Base-by-base conservation (phyloP, 2,113 vertebrate genomes). In the Dasyprocta punctata region DNA sequence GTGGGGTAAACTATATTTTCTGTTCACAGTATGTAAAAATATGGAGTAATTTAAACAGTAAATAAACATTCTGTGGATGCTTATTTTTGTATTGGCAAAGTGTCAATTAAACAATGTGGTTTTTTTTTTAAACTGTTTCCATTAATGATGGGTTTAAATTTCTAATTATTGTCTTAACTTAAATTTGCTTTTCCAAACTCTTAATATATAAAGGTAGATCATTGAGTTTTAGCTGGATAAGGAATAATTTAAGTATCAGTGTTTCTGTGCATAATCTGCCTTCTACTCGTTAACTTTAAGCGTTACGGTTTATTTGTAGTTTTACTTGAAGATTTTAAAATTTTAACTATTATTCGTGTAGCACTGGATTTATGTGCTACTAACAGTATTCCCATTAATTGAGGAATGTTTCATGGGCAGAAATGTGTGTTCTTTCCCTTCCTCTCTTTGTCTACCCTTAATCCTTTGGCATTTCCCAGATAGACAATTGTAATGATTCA, bases 61-160 rank as follows among this genome's bases (percentile, higher is more conserved):
- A 98, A 97, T 97, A 99, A 99, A 99, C 63, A 86, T 98, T 98
- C 97, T 98, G 98, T 98, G 98, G 98, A 98, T 99, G 98, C 98
- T 98, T 98, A 98, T 98, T 98, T 99, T 99, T 99, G 97, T 98
- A 99, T 98, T 96, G 97, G 97, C 98, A 97, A 97, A 96, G 92
- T 92, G 90, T 98, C 93, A 95, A 86, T 98, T 97, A 96, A 97
- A 97, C 92, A 92, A n/a, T 96, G 77, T 30, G 89, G n/a, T n/a
- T n/a, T n/a, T 96, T 47, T 92, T 94, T 86, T 78, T 44, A 60
- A 90, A 10, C 54, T 95, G 89, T 44, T 86, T 94, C 82, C 52
- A 89, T 91, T 96, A 93, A 82, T 96, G 80, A 90, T 97, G 94
- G 86, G 33, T 89, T 93, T 56, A 96, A 28, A 96, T 91, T 86